Percentiles rank a stretch among this genome's conserved stretches.
Evolutionary conservation across 2,113 vertebrate genomes (phyloP).

Genomic region (Poeciliopsis prolifica): DNA sequence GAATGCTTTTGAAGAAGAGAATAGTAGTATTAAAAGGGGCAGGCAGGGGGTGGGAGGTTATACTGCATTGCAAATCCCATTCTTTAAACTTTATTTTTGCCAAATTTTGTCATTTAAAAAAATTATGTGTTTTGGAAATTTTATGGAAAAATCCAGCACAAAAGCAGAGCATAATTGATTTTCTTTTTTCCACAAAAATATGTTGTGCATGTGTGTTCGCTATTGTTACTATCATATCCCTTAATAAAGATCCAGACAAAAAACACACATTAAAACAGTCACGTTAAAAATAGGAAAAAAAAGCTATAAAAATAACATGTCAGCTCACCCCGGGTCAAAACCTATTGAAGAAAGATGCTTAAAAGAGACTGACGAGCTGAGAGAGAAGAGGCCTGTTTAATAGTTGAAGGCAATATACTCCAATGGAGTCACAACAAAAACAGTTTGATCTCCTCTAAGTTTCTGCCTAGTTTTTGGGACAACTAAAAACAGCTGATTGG

Average conservation of each 20-base stretch:
- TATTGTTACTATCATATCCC: neutral
- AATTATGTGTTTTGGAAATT: neutral
- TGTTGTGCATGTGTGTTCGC: neutral
- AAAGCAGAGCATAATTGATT: neutral
- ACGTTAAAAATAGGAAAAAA: no score
- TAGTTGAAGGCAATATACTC: no score
- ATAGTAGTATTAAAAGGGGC: slow-evolving; percentile 57
- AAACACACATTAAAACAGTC: no score
- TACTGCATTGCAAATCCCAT: neutral
- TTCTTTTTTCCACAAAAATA: neutral
- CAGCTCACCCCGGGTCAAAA: no score
- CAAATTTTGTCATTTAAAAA: neutral
- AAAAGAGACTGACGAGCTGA: no score
- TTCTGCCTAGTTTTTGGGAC: no score
- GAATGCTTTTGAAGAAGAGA: slow-evolving; percentile 64
- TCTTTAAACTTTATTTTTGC: neutral
- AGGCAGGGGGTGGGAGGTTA: slow-evolving; percentile 48
- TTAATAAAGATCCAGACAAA: neutral
- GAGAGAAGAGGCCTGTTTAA: no score
- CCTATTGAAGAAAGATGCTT: no score
- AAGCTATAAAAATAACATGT: no score
- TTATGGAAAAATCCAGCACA: neutral
- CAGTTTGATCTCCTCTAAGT: no score
- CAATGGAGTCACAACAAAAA: no score
- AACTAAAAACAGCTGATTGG: no score